These are phyloP conservation scores for Platysternon megacephalum DNA, from an alignment of 2,113 vertebrate genomes.

Conservation along the genomic window DNA sequence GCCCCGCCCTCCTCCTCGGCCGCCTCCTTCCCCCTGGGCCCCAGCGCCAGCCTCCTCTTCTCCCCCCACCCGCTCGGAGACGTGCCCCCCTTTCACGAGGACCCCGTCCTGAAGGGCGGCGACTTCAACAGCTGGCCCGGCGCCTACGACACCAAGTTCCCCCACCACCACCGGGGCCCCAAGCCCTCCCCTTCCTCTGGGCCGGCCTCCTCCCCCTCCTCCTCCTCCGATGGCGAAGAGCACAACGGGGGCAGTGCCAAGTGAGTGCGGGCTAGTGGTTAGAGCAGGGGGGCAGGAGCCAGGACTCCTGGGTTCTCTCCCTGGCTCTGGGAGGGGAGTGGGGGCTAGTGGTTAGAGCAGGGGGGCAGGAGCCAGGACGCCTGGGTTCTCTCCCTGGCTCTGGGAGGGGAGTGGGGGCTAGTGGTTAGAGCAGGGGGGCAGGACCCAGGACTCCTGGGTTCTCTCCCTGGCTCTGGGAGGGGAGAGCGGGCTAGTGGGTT, in stretches of 20 bases:
- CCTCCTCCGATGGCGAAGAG: constrained; percentile 90
- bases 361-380: background rate
- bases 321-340: background rate
- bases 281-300: background rate
- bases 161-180: constrained; percentile 83
- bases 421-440: too few species aligned
- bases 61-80: constrained; percentile 74
- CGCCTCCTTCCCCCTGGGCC: constrained; percentile 81
- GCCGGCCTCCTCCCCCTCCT: constrained; percentile 87
- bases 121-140: constrained; percentile 88
- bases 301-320: too few species aligned
- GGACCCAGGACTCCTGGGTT: too few species aligned
- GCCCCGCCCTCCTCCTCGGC: constrained; percentile 74
- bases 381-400: background rate
- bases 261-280: constrained; percentile 71
- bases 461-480: too few species aligned
- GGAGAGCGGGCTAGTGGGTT: too few species aligned
- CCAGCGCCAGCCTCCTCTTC: constrained; percentile 82
- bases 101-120: constrained; percentile 82
- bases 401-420: too few species aligned
- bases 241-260: constrained; percentile 86
- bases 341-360: background rate
- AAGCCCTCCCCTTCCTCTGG: constrained; percentile 79
- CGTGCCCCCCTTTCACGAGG: constrained; percentile 82
- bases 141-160: constrained; percentile 85